Evolutionary conservation across 2,888 invertebrate species (phyloP).

Genomic region (Lucinisca nassula): DNA sequence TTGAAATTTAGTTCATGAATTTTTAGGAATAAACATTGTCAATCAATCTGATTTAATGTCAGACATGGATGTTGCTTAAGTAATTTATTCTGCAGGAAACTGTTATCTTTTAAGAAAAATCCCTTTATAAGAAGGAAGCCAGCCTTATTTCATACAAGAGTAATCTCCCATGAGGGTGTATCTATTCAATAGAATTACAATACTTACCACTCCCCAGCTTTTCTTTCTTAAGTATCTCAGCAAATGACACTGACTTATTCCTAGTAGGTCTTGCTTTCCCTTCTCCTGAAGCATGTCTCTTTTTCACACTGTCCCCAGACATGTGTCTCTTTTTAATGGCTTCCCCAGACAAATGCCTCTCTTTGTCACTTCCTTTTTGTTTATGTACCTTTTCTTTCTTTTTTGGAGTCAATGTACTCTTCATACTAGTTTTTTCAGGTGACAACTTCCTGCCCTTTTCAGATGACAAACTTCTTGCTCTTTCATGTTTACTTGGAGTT

Average conservation of each 20-base stretch:
- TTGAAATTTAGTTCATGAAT: too few species aligned
- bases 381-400: background rate
- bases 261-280: conserved; percentile 35
- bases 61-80: too few species aligned
- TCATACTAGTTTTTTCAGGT: background rate
- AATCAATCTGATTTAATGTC: too few species aligned
- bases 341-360: background rate
- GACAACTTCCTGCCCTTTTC: background rate
- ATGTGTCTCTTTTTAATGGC: background rate
- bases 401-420: background rate
- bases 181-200: too few species aligned
- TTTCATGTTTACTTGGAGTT: background rate
- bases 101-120: too few species aligned
- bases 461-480: background rate
- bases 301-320: background rate
- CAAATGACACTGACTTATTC: conserved; percentile 58
- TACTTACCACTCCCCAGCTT: conserved; percentile 68
- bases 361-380: background rate
- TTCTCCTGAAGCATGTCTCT: background rate
- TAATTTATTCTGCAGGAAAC: too few species aligned
- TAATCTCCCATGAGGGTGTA: too few species aligned
- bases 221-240: conserved; percentile 68
- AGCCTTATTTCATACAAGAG: too few species aligned
- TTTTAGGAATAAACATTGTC: too few species aligned
- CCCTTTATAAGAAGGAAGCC: too few species aligned